Percentiles rank a stretch among this genome's conserved stretches.
These are phyloP conservation scores for Sminthurides aquaticus DNA, from an alignment of 2,888 invertebrate genomes.

Conservation along the genomic window DNA sequence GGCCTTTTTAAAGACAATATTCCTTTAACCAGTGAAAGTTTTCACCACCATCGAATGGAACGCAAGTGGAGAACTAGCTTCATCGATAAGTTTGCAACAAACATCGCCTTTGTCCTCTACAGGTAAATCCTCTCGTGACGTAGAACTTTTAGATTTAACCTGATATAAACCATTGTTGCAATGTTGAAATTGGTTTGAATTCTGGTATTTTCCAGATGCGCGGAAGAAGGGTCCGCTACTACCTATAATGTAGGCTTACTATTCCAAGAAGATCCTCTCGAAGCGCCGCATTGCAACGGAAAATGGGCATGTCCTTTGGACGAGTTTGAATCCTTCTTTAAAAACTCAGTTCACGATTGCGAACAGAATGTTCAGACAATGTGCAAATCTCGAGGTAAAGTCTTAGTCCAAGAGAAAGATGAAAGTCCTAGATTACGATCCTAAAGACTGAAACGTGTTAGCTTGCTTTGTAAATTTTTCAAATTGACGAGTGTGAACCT, in stretches of 20 bases:
- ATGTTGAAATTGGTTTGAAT: not conserved
- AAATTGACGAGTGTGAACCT: too few species aligned
- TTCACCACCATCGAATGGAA: conserved; percentile 46
- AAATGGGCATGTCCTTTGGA: conserved; percentile 30
- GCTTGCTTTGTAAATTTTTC: too few species aligned
- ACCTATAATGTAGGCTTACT: conserved; percentile 29
- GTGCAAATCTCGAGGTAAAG: conserved; percentile 19
- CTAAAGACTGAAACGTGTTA: too few species aligned
- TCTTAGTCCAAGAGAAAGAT: too few species aligned
- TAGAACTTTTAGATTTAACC: conserved; percentile 5
- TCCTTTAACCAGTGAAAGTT: conserved; percentile 55
- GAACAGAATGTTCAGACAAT: conserved; percentile 27
- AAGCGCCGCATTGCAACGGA: conserved; percentile 29
- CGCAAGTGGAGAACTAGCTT: conserved; percentile 56
- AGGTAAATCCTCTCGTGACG: too few species aligned
- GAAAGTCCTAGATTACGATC: too few species aligned
- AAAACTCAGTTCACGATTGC: conserved; percentile 28
- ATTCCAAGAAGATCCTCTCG: conserved; percentile 35
- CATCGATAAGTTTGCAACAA: conserved; percentile 72
- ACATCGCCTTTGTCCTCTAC: conserved; percentile 67
- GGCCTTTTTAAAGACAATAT: conserved; percentile 62
- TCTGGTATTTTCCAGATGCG: conserved; percentile 24
- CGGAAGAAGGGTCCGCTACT: conserved; percentile 4
- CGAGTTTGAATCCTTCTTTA: conserved; percentile 24
- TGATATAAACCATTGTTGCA: too few species aligned